Conservation (phyloP, 1,140 invertebrate genomes). For the Colletes latitarsis region DNA sequence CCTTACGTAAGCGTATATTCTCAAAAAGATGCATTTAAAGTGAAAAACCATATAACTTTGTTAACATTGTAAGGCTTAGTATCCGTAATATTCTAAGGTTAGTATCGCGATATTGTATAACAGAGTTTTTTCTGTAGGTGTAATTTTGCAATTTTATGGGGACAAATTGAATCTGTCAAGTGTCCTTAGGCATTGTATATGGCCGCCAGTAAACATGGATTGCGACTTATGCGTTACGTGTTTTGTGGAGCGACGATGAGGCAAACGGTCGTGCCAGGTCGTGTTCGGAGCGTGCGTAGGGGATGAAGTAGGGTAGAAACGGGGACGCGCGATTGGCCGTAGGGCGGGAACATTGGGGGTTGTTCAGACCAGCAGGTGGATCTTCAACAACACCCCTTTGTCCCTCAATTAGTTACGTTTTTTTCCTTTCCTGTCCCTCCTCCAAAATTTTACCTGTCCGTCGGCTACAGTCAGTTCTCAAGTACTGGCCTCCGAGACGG, state of each 20-base stretch:
- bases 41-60: too few relatives aligned
- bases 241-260: conserved; percentile 26
- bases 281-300: conserved; percentile 45
- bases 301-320: conserved; percentile 62
- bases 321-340: conserved; percentile 73
- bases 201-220: too few relatives aligned
- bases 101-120: too few relatives aligned
- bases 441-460: conserved; percentile 67
- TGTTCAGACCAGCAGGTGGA: conserved; percentile 74
- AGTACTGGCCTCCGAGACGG: conserved; percentile 40
- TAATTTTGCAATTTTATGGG: too few relatives aligned
- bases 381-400: conserved; percentile 73
- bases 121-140: too few relatives aligned
- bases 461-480: conserved; percentile 57
- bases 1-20: too few relatives aligned
- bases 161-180: too few relatives aligned
- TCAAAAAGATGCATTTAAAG: too few relatives aligned
- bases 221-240: neutral
- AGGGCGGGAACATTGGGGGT: conserved; percentile 72
- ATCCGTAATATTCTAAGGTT: too few relatives aligned
- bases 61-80: too few relatives aligned
- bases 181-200: too few relatives aligned
- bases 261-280: neutral
- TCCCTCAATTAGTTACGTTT: conserved; percentile 77
- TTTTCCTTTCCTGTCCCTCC: conserved; percentile 55